Evolutionary conservation across 1,140 invertebrate genomes (phyloP).

Genomic region (Thalassaphorura encarpata): DNA sequence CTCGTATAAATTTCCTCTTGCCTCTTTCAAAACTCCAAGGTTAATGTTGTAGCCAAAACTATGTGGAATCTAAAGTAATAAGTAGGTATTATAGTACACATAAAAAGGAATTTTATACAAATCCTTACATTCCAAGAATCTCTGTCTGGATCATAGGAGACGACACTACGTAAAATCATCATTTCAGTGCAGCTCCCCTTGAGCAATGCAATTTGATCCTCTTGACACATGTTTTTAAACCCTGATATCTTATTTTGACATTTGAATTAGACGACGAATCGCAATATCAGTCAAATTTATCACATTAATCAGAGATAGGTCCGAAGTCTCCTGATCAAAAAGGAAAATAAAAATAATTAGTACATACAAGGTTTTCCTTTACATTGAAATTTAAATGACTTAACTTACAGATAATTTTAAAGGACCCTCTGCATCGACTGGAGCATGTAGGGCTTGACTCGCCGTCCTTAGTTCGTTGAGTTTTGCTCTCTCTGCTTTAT

Average conservation of each 20-base stretch:
- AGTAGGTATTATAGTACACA: constrained; percentile 6
- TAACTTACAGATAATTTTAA: constrained; percentile 22
- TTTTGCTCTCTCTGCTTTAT: constrained; percentile 69
- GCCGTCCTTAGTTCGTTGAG: constrained; percentile 71
- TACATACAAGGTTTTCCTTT: constrained; percentile 3
- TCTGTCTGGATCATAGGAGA: constrained; percentile 74
- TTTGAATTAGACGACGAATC: constrained; percentile 78
- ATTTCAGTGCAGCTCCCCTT: constrained; percentile 86
- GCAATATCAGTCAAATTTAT: constrained; percentile 84
- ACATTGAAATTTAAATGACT: background rate
- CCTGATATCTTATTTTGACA: constrained; percentile 80
- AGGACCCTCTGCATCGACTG: constrained; percentile 35
- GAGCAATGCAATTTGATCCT: constrained; percentile 77
- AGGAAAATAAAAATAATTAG: background rate
- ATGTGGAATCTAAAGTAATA: constrained; percentile 53
- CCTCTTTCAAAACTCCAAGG: constrained; percentile 73
- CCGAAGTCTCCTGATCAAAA: constrained; percentile 33
- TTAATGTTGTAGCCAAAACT: constrained; percentile 59
- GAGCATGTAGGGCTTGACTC: constrained; percentile 67
- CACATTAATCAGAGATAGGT: constrained; percentile 65
- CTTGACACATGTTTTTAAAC: constrained; percentile 81
- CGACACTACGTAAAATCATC: constrained; percentile 78
- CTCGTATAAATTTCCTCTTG: constrained; percentile 72
- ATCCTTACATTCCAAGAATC: constrained; percentile 57
- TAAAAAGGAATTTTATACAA: background rate